phyloP scores from a whole-genome alignment of 2,888 invertebrate genomes.

The Cheilosia soror region DNA sequence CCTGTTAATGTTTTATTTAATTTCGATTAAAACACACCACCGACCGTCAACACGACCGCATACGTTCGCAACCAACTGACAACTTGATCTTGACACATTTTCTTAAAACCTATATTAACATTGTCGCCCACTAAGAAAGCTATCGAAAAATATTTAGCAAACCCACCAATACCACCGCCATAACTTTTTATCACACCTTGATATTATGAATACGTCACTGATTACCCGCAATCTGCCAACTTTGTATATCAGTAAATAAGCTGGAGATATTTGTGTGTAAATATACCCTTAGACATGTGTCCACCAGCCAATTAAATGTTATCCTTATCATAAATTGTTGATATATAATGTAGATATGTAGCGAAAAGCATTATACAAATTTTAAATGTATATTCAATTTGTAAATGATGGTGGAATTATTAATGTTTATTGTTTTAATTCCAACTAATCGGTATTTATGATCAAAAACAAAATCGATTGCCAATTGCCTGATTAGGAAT shows the following conservation, averaged over 20 bases:
- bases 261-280: neutral
- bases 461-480: neutral
- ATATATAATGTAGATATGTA: neutral
- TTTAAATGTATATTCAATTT: constrained; percentile 11
- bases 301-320: neutral
- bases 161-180: neutral
- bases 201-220: constrained; percentile 1
- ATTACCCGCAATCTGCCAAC: neutral
- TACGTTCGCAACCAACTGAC: constrained; percentile 36
- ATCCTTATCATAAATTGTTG: neutral
- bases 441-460: constrained; percentile 8
- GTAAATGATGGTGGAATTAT: constrained; percentile 1
- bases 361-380: neutral
- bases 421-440: neutral
- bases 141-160: constrained; percentile 17
- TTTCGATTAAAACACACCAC: neutral
- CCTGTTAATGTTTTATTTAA: neutral
- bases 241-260: constrained; percentile 21
- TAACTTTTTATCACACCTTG: constrained; percentile 25
- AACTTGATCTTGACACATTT: constrained; percentile 48
- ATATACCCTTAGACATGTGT: constrained; percentile 6
- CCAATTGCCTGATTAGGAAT: neutral
- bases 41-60: constrained; percentile 11
- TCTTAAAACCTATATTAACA: constrained; percentile 12
- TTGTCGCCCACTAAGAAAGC: neutral